Base-by-base conservation (phyloP, 2,888 invertebrate species). In the Lepidocyrtinus sp. region DNA sequence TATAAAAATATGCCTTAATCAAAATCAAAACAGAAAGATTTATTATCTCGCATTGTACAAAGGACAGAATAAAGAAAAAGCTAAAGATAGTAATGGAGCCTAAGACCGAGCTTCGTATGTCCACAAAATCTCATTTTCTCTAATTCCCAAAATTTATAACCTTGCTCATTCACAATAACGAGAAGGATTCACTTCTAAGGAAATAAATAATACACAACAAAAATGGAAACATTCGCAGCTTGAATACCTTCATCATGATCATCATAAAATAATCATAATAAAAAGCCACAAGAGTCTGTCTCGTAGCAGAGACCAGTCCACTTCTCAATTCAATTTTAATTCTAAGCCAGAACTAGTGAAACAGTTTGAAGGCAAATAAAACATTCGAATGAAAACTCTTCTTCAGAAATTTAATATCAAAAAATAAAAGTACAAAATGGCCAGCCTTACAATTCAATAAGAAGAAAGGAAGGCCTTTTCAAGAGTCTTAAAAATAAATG, bases 11-110 rank as follows among this genome's bases (percentile, higher is more conserved):
- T 71, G 65, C 71, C 71, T 76, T 76, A 76, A 76, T 76, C 76
- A 70, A 77, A 77, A 72, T 71, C 77, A 77, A 77, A 77, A 77
- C 67, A 36, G 62, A 50, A 72, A 72, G 77, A 77, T 77, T 77
- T 77, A 77, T 77, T 71, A 46, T 36, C 71, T 61, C 21, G 26
- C 46, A 72, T 71, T 77, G 77, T 72, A 59, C 25, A 50, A 77
- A 77, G 67, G 72, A 71, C 72, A 72, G 72, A 50, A 69, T 50
- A 55, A 70, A 69, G 68, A 26, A 17, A 62, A 22, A 63, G 12
- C 36, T 36, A 50, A 25, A 50, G 46, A 64, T 9, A 64, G n/a
- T n/a, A 71, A 55, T 45, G 25, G 24, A n/a, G 63, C 21, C 22
- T 22, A 45, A 71, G 27, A 71, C n/a, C 27, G 12, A 50, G 36